phyloP scores from a whole-genome alignment of 2,888 invertebrate species.

The Habroteleia sp. region DNA sequence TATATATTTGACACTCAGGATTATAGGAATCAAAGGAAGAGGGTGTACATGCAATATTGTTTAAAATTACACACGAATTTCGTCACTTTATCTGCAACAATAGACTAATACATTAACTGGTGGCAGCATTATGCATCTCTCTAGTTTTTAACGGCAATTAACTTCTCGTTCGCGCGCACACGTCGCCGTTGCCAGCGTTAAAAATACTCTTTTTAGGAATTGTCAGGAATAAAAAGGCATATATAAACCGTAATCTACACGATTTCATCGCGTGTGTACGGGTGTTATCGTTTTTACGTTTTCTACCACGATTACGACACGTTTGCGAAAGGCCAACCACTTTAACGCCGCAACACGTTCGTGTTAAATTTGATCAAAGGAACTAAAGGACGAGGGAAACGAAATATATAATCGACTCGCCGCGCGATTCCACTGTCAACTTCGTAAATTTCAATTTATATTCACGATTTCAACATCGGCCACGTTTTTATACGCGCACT shows the following conservation, averaged over 20 bases:
- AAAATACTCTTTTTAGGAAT: slow-evolving; percentile 26
- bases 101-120: slow-evolving; percentile 9
- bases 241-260: slow-evolving; percentile 48
- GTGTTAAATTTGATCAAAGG: slow-evolving; percentile 48
- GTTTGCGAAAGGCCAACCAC: slow-evolving; percentile 43
- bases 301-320: slow-evolving; percentile 48
- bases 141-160: slow-evolving; percentile 20
- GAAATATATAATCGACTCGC: slow-evolving; percentile 64
- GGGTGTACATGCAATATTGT: too few relatives aligned
- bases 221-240: slow-evolving; percentile 43
- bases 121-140: slow-evolving; percentile 1
- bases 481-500: slow-evolving; percentile 11
- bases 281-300: slow-evolving; percentile 55
- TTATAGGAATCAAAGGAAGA: too few relatives aligned
- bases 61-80: too few relatives aligned
- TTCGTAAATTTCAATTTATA: slow-evolving; percentile 75
- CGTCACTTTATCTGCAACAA: slow-evolving; percentile 2
- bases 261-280: slow-evolving; percentile 47
- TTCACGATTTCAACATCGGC: slow-evolving; percentile 41
- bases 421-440: slow-evolving; percentile 71
- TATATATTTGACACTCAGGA: too few relatives aligned
- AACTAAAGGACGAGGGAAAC: slow-evolving; percentile 32
- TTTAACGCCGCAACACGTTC: slow-evolving; percentile 43
- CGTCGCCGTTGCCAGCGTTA: slow-evolving; percentile 15
- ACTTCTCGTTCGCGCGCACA: slow-evolving; percentile 12